Evolutionary conservation across 2,797 vertebrate species (phyloP).

Genomic region (Darevskia mixta): DNA sequence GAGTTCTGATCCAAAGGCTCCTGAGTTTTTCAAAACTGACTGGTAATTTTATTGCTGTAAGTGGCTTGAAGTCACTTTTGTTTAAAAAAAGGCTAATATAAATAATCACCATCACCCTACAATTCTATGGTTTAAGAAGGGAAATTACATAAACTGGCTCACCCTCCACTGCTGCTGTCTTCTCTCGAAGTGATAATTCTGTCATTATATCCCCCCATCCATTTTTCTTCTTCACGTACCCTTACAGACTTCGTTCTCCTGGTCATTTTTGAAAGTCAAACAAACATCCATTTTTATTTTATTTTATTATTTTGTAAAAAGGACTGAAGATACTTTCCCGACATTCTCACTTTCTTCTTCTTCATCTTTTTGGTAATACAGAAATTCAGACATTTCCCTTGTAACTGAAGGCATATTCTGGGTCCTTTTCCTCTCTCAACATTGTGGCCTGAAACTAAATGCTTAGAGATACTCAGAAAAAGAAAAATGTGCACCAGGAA

Average conservation of each 20-base stretch:
- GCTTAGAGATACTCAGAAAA: slow-evolving; percentile 3
- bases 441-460: neutral
- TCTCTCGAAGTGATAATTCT: neutral
- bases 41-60: too few species aligned
- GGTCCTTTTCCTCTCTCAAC: neutral
- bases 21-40: neutral
- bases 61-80: too few species aligned
- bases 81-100: too few species aligned
- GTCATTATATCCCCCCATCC: too few species aligned
- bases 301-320: neutral
- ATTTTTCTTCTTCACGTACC: neutral
- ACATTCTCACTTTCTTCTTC: neutral
- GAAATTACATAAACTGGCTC: neutral
- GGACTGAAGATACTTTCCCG: neutral
- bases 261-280: neutral
- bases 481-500: neutral
- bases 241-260: neutral
- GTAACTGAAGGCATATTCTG: too few species aligned
- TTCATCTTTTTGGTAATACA: neutral
- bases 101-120: too few species aligned
- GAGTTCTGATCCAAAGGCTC: neutral
- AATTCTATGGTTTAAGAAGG: neutral
- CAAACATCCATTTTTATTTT: neutral
- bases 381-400: neutral
- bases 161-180: neutral